Conservation (phyloP, 2,113 vertebrate genomes). For the Callipepla californica region DNA sequence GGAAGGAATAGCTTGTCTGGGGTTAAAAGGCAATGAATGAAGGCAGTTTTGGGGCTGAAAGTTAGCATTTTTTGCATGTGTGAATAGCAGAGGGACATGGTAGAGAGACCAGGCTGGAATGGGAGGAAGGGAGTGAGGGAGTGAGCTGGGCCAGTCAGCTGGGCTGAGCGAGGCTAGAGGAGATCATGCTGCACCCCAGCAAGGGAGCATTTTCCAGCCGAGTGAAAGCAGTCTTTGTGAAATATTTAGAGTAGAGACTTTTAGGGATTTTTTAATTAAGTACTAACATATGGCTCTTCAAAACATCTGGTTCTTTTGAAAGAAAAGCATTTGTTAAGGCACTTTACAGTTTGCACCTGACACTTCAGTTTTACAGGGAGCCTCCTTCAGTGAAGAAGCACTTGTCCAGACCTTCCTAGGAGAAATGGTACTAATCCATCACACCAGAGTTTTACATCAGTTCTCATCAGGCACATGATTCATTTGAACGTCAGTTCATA, state of each 20-base stretch:
- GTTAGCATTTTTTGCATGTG: not conserved
- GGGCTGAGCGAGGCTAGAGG: not conserved
- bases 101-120: not conserved
- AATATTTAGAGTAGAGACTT: not conserved
- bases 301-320: not conserved
- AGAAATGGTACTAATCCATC: not conserved
- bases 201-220: not conserved
- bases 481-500: not conserved
- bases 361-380: not conserved
- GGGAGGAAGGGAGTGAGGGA: not conserved
- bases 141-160: not conserved
- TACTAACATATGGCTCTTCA: not conserved
- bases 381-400: not conserved
- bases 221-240: not conserved
- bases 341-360: not conserved
- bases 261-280: not conserved
- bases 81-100: rapidly evolving
- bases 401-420: not conserved
- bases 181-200: rapidly evolving
- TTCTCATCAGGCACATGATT: not conserved
- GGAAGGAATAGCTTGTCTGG: not conserved
- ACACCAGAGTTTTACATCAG: not conserved
- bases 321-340: not conserved
- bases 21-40: not conserved
- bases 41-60: not conserved